These are phyloP conservation scores for Lethenteron camtschaticum DNA, from an alignment of 2,113 vertebrate genomes.

Conservation along the genomic window DNA sequence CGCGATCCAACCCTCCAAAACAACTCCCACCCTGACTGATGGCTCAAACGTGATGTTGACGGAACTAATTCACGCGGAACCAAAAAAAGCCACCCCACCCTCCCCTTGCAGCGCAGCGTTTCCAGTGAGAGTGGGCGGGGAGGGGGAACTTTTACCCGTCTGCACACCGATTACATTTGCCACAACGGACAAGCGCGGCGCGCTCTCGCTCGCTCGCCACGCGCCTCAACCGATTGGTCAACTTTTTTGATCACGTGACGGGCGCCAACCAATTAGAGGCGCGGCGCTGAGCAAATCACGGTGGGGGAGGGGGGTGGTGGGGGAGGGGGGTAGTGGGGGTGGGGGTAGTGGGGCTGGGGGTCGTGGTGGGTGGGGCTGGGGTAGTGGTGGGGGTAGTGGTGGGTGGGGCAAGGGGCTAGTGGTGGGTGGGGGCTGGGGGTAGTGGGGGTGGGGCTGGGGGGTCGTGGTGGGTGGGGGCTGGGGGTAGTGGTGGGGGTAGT, in stretches of 20 bases:
- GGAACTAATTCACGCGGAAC: no score
- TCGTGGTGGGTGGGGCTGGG: no score
- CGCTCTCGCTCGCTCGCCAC: not conserved
- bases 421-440: no score
- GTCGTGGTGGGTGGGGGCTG: conserved; percentile 4
- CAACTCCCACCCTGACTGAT: no score
- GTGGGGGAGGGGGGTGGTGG: conserved; percentile 5
- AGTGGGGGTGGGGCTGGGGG: not conserved
- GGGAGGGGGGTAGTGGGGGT: not conserved
- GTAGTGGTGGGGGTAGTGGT: no score
- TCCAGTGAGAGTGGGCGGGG: not conserved
- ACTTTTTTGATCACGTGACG: not conserved
- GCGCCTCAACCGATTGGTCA: not conserved
- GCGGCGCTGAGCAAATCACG: not conserved
- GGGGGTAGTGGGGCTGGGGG: no score
- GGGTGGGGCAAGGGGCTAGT: no score
- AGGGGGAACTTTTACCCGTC: not conserved
- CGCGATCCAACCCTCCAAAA: no score
- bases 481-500: no score
- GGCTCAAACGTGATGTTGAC: no score
- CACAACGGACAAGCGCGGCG: not conserved
- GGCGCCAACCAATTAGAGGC: not conserved
- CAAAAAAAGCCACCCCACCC: no score
- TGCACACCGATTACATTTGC: not conserved
- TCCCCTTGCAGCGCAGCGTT: not conserved